These are phyloP conservation scores for Petrocephalus schoutedeni DNA, from an alignment of 2,797 vertebrate species.

Conservation along the genomic window DNA sequence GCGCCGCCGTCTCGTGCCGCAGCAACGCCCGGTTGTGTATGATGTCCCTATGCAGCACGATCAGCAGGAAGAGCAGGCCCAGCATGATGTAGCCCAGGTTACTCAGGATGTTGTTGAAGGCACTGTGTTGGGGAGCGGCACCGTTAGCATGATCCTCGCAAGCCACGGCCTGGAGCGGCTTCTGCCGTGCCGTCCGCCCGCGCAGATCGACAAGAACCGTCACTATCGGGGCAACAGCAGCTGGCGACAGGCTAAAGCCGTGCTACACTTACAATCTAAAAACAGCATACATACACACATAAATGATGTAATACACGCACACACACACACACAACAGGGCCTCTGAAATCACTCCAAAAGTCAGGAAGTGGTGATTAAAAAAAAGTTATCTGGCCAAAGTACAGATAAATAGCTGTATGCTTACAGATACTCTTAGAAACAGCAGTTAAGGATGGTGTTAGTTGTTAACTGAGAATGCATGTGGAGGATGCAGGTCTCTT, in stretches of 20 bases:
- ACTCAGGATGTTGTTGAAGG: constrained; percentile 98
- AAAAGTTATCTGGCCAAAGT: not conserved
- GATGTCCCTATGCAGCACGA: constrained; percentile 84
- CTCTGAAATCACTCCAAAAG: not conserved
- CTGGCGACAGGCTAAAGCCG: not conserved
- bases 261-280: not conserved
- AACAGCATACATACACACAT: not conserved
- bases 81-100: constrained; percentile 92
- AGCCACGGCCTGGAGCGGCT: too few relatives aligned
- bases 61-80: constrained; percentile 89
- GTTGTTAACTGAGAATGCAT: too few relatives aligned
- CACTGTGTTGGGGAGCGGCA: constrained; percentile 52
- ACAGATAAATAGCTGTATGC: not conserved
- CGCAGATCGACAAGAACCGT: not conserved
- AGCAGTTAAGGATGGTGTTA: not conserved
- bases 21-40: constrained; percentile 77
- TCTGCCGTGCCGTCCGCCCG: too few relatives aligned
- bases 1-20: constrained; percentile 67
- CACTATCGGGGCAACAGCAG: too few relatives aligned
- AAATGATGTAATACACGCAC: not conserved
- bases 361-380: not conserved
- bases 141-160: not conserved
- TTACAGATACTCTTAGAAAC: not conserved
- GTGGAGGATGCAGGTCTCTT: not conserved
- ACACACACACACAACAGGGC: not conserved